These are phyloP conservation scores for Ochotona curzoniae DNA, from an alignment of 2,113 vertebrate species.

Conservation along the genomic window DNA sequence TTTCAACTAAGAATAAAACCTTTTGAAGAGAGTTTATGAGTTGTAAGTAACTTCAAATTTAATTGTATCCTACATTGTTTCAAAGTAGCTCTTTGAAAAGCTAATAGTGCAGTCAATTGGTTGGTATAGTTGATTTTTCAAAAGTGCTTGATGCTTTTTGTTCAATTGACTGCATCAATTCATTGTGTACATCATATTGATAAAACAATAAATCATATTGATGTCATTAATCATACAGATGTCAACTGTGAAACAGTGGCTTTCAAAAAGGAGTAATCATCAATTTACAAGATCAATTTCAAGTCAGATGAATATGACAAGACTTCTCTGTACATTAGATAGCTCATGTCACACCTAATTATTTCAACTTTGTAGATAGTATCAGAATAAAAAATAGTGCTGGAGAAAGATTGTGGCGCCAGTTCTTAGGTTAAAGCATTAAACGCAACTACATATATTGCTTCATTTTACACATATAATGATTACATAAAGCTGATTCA, in stretches of 20 bases:
- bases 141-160: constrained; percentile 35
- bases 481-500: background rate
- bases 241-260: constrained; percentile 12
- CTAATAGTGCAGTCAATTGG: background rate
- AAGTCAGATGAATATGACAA: constrained; percentile 60
- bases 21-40: too few relatives aligned
- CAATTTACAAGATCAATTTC: constrained; percentile 66
- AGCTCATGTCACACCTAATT: constrained; percentile 25
- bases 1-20: too few relatives aligned
- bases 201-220: constrained; percentile 62
- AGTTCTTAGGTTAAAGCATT: constrained; percentile 23
- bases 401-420: background rate
- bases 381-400: background rate
- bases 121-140: background rate
- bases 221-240: constrained; percentile 50
- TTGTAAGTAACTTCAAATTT: constrained; percentile 42
- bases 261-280: constrained; percentile 39
- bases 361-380: constrained; percentile 9
- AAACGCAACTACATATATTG: background rate
- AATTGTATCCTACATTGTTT: background rate
- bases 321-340: background rate
- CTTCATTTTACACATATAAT: background rate
- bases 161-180: constrained; percentile 55
- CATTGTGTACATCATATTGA: constrained; percentile 60
- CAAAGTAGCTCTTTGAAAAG: constrained; percentile 8